phyloP scores from a whole-genome alignment of 2,797 vertebrate genomes.

The Mycteria americana region DNA sequence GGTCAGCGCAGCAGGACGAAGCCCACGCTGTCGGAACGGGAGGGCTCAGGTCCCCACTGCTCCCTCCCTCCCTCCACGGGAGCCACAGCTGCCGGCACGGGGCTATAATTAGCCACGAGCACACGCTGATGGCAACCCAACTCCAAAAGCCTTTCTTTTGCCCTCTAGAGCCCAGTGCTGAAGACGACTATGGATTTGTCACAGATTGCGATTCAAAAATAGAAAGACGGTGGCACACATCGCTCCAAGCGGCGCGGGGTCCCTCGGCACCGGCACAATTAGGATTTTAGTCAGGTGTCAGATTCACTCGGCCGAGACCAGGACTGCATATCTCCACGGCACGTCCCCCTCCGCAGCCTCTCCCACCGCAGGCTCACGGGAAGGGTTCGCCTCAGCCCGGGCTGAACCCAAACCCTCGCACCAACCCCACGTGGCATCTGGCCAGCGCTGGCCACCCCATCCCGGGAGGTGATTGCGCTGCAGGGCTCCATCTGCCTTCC shows the following conservation, averaged over 20 bases:
- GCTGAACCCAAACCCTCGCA: background rate
- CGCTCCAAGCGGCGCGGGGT: accelerated
- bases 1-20: background rate
- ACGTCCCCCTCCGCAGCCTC: background rate
- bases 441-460: background rate
- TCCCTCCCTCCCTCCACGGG: background rate
- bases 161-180: background rate
- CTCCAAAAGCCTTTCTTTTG: background rate
- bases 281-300: background rate
- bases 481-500: conserved; percentile 33
- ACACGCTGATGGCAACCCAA: background rate
- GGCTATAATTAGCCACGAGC: background rate
- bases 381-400: accelerated
- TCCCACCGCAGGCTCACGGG: accelerated
- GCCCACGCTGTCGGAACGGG: accelerated
- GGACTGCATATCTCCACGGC: background rate
- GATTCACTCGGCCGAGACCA: background rate
- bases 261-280: background rate
- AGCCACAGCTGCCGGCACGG: background rate
- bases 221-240: background rate
- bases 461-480: background rate
- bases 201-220: background rate
- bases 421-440: background rate
- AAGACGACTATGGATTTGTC: background rate
- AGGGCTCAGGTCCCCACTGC: accelerated